phyloP scores from a whole-genome alignment of 2,797 vertebrate species.

The Microcaecilia unicolor region DNA sequence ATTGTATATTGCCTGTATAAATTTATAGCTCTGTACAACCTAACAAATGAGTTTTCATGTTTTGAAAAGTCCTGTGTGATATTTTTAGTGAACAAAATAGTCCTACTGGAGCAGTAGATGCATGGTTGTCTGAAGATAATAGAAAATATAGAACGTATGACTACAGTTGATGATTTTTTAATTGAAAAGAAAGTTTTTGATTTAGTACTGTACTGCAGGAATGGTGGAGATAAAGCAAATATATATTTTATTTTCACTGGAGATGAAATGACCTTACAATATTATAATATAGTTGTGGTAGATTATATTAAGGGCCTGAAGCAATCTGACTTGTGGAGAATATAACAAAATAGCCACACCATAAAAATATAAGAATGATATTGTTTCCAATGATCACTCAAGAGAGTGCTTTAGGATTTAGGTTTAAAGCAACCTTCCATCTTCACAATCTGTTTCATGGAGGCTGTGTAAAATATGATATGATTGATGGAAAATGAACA shows the following conservation, averaged over 20 bases:
- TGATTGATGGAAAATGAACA: not conserved
- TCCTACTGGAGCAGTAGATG: constrained; percentile 5
- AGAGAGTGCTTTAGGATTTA: not conserved
- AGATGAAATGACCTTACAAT: constrained; percentile 1
- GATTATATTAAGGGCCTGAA: not conserved
- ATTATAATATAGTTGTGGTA: not conserved
- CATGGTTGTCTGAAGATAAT: constrained; percentile 3
- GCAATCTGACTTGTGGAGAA: not conserved
- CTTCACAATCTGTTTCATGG: not conserved
- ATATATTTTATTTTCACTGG: not conserved
- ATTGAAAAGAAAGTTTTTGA: not conserved
- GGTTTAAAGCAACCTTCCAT: not conserved
- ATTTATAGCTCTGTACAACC: not conserved
- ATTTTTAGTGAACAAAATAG: constrained; percentile 12
- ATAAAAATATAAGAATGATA: not conserved
- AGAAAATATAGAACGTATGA: constrained; percentile 2
- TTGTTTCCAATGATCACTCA: not conserved
- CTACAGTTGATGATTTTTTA: not conserved
- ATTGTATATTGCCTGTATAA: not conserved
- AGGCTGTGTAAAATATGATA: not conserved
- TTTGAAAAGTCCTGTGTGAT: too few relatives aligned
- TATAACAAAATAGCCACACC: not conserved
- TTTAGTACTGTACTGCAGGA: constrained; percentile 1
- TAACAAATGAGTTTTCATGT: constrained; percentile 4
- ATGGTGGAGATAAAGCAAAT: constrained; percentile 10